Evolutionary conservation across 2,113 vertebrate species (phyloP), one percentile per base, ranked within the genome.

Genomic region (Chelonoidis abingdonii): DNA sequence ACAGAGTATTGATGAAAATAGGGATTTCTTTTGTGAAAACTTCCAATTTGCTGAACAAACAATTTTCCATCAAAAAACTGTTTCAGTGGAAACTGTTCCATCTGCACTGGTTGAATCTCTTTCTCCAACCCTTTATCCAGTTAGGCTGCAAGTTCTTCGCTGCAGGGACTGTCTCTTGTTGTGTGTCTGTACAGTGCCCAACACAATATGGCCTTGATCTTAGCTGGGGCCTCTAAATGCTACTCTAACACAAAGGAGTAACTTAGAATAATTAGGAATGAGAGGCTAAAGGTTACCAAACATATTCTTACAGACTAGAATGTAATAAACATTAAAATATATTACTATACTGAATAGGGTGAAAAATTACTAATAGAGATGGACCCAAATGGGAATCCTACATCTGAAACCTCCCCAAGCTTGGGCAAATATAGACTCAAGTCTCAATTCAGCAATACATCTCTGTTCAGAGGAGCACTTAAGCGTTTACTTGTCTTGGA

Each of bases 71-170:
- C 47, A 49, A 90, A 91, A 95, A 78, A 92, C 31, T 2, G 10
- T 85, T 92, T 92, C 53, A 80, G 56, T 59, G 86, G 90, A 89
- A 88, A 93, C 86, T 94, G 65, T 91, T 81, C 93, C 79, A 92
- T 79, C 93, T 91, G 53, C 84, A 57, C 53, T 31, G 22, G 65
- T 79, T 79, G 75, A 86, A 90, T 75, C 92, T 93, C 90, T 82
- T 81, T 44, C 89, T 57, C 90, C 56, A 78, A 44, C 85, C 80
- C 93, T 87, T 0, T 72, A 21, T 21, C 29, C 16, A 62, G 16
- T 62, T 62, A 62, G 31, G 5, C 17, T 62, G 29, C 59, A 62
- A 35, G 59, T 62, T 62, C 59, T 62, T 31, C 16, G 31, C 31
- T 16, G 13, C 59, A 8, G 29, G 59, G 31, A 62, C 14, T 6